Base-by-base conservation (phyloP, 2,797 vertebrate species). In the Melanotaenia trifasciata region DNA sequence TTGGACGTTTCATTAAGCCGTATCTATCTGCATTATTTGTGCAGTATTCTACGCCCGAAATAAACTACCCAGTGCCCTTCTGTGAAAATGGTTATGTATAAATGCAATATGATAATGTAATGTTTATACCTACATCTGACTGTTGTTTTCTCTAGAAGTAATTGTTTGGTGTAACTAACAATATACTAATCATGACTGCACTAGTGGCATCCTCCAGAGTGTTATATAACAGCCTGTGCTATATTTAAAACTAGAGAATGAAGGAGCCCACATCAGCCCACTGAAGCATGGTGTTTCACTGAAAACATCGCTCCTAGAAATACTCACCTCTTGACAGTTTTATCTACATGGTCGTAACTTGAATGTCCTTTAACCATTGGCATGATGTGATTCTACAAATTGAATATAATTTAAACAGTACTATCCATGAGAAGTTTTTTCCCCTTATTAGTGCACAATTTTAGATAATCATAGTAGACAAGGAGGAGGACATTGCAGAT, bases 221-320 rank as follows among this genome's bases (percentile, higher is more conserved):
- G 67, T 94, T 94, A 64, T 85, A 70, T 92, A 93, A 94, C 85
- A 65, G 76, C 84, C 56, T 62, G 87, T 60, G 89, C 91, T 93
- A 92, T 92, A 93, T 93, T 91, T 94, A 93, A 90, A 91, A 74
- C 74, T 54, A 83, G 74, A 90, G 89, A 85, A 90, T 81, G 79
- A 90, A 91, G 87, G 87, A 91, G 86, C 90, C 86, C 82, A 87
- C 87, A 91, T 93, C 85, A 86, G 84, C 78, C 86, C 81, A 83
- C 73, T 64, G 72, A 88, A 89, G 86, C 89, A 83, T 79, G 83
- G 67, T 69, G 78, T 88, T 90, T 85, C 56, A 82, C 69, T 84
- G 84, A 70, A 89, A 90, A 85, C 64, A 0, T 36, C 66, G 22
- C 66, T 18, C 43, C 56, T 74, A 56, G 70, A 78, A 66, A 80